These are phyloP conservation scores for Hydrotaea diabolus DNA, from an alignment of 2,888 invertebrate species.

Conservation along the genomic window DNA sequence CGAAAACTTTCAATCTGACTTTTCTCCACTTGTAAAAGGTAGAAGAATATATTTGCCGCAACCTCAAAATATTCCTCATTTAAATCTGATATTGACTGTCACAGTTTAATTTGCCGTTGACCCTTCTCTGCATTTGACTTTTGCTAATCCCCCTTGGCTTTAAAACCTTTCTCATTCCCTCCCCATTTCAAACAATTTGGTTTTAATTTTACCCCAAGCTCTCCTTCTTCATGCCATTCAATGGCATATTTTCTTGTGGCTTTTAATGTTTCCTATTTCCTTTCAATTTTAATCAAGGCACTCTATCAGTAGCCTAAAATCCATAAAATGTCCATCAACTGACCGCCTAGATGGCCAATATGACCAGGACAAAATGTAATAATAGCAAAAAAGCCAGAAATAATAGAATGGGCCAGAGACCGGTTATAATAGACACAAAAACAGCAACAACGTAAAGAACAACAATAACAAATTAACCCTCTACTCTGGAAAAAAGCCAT, in stretches of 20 bases:
- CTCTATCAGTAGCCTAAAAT: conserved; percentile 53
- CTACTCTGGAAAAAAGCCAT: conserved; percentile 45
- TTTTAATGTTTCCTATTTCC: conserved; percentile 25
- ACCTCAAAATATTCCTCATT: background rate
- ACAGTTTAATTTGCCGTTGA: background rate
- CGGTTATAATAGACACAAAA: background rate
- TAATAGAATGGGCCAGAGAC: background rate
- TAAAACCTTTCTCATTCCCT: background rate
- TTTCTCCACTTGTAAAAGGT: background rate
- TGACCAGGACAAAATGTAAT: conserved; percentile 43
- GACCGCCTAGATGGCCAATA: conserved; percentile 35
- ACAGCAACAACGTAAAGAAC: conserved; percentile 1
- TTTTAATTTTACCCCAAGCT: conserved; percentile 18
- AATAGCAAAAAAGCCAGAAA: conserved; percentile 37
- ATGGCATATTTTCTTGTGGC: background rate
- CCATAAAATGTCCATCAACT: conserved; percentile 61
- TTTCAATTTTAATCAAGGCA: conserved; percentile 36
- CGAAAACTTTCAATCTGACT: background rate
- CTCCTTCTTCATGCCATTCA: background rate
- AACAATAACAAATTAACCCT: conserved; percentile 7
- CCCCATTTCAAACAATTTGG: background rate
- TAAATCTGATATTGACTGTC: background rate
- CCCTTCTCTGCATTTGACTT: conserved; percentile 13
- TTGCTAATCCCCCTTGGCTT: background rate
- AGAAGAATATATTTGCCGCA: background rate